Evolutionary conservation across 2,113 vertebrate genomes (phyloP), one percentile per base, ranked within the genome.

Genomic region (Sturnus vulgaris): DNA sequence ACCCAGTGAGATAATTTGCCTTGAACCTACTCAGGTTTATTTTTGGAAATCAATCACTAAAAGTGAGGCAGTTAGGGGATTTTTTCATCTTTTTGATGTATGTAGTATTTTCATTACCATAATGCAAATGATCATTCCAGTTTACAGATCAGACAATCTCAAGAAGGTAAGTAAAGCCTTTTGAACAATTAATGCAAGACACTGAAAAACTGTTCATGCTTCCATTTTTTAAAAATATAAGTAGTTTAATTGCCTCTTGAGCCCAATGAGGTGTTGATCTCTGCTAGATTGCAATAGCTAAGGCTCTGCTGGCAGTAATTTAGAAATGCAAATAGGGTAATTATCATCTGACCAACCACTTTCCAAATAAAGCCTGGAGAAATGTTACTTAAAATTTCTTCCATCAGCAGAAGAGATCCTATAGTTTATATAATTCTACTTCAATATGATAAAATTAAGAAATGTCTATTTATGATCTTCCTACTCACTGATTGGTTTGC

Each of bases 161-260:
- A 78, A 76, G 30, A 86, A 37, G 3, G 7, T 87, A 69, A 84
- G 27, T 63, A 81, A 84, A 84, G 6, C 31, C 42, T 64, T 88
- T 71, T 4, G 3, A 86, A 82, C 11, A 79, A 49, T 81, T 86
- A 68, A 86, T 81, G 19, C 39, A 88, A 73, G 69, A 71, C 33
- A 49, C 56, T 83, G 35, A 52, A 59, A 73, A 90, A 81, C 6
- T 66, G 24, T 81, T 83, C 39, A 15, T 75, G 31, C 27, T 64
- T 92, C 47, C 37, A 23, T 40, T 68, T 72, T 85, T 64, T 40
- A 40, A 63, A 15, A 63, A 82, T 88, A 39, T 83, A 60, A 56
- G 42, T 84, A 64, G 40, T 56, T 92, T 81, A 84, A 83, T 90
- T 91, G 83, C 82, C 42, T 90, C 50, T 94, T 88, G 56, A 90